A percentile compares a stretch with the other conserved stretches of the same genome.
These are phyloP conservation scores for Dynastes hyllus DNA, from an alignment of 2,888 invertebrate species.

Conservation along the genomic window DNA sequence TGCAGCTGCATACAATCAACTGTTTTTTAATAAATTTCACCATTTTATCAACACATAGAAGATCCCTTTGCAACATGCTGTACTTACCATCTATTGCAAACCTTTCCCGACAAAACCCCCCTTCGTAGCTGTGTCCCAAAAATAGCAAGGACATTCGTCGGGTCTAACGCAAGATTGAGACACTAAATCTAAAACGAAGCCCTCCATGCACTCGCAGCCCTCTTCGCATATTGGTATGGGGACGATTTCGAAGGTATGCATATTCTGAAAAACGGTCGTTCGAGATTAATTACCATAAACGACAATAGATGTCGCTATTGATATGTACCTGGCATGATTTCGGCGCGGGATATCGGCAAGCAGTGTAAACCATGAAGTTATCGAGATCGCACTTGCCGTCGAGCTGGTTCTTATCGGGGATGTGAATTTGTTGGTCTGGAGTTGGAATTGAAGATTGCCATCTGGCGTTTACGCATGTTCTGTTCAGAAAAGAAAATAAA, in stretches of 20 bases:
- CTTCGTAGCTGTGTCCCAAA: conserved; percentile 28
- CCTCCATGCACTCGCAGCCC: conserved; percentile 82
- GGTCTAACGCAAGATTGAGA: conserved; percentile 77
- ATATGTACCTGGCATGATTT: conserved; percentile 79
- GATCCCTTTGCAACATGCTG: background rate
- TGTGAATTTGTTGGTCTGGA: conserved; percentile 68
- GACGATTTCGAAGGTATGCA: conserved; percentile 51
- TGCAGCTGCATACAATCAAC: no score
- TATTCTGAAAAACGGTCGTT: conserved; percentile 17
- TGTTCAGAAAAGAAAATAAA: conserved; percentile 56
- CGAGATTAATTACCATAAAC: no score
- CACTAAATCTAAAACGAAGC: conserved; percentile 78
- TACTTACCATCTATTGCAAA: conserved; percentile 34
- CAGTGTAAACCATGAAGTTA: conserved; percentile 79
- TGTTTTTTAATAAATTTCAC: no score
- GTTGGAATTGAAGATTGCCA: conserved; percentile 81
- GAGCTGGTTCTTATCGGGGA: conserved; percentile 71
- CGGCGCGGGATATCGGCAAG: conserved; percentile 81
- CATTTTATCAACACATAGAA: background rate
- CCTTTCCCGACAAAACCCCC: no score
- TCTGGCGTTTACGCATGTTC: conserved; percentile 76
- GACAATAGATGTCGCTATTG: background rate
- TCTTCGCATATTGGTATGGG: conserved; percentile 78
- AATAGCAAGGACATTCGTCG: conserved; percentile 76
- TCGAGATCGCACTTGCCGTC: conserved; percentile 76